Base-by-base conservation (phyloP, 2,888 invertebrate genomes). In the Chironomus tentans region DNA sequence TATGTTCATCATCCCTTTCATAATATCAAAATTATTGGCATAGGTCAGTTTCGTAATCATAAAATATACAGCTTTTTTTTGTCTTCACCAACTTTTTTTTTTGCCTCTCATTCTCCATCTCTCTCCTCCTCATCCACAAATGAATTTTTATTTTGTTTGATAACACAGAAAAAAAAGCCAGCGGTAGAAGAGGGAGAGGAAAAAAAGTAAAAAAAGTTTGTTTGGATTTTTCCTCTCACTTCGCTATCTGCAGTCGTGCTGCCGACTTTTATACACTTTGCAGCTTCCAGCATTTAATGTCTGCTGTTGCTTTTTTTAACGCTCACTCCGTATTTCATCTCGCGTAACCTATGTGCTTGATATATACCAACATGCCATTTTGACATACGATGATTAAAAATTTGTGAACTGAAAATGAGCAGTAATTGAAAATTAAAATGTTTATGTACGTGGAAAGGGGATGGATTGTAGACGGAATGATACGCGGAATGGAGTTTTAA, bases 1-100 rank as follows among this genome's bases (percentile, higher is more conserved):
- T 72, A 72, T 72, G 72, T 72, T 72, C 72, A 72, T 72, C 72
- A 72, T 72, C 72, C 72, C 72, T 72, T 72, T 72, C 72, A 72
- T 72, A 72, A 72, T 72, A 72, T 72, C 72, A 72, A 72, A 72
- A 72, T 72, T 72, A 72, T 72, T 72, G 72, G 72, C 62, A 72
- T 72, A 72, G 72, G 72, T 72, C 72, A 72, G 72, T 72, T 38
- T 62, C 72, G 72, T 72, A 72, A 72, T 72, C 72, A 72, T 72
- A 61, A 72, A 72, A 72, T 72, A 72, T 72, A 72, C 72, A 72
- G 72, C 72, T 72, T 72, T 72, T 56, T 65, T 72, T 72, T 72
- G 72, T 72, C 72, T 72, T 72, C 72, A 62, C 28, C 21, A 62
- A n/a, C 48, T 72, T 72, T 72, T 72, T 38, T 72, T 62, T 15